These are phyloP conservation scores for Tachycineta bicolor DNA, from an alignment of 2,113 vertebrate species.

Conservation along the genomic window DNA sequence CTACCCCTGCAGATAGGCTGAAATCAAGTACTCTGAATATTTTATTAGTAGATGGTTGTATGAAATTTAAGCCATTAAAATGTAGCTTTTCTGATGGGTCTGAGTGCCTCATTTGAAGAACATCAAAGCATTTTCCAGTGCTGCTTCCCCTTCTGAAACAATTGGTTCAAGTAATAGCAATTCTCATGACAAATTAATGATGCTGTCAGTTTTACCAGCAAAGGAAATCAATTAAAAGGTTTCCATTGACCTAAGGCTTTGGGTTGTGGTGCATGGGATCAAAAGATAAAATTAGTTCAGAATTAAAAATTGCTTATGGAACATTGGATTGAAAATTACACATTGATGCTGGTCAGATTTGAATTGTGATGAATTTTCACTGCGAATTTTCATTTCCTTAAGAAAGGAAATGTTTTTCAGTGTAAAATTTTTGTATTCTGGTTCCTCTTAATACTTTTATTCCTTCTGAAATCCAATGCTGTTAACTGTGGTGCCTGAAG, in stretches of 20 bases:
- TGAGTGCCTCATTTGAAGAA: neutral
- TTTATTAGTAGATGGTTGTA: neutral
- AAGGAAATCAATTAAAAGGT: conserved; percentile 13
- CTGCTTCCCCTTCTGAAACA: neutral
- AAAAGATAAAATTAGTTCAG: neutral
- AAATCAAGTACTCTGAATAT: neutral
- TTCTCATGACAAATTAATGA: neutral
- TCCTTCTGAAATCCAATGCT: neutral
- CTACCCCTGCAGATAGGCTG: neutral
- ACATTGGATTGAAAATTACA: neutral
- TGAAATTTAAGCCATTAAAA: neutral
- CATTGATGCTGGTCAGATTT: neutral
- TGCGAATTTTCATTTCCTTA: neutral
- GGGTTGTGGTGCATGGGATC: neutral
- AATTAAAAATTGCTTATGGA: neutral
- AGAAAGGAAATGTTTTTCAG: neutral
- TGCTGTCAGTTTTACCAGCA: neutral
- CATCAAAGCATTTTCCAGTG: neutral
- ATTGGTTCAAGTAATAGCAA: neutral
- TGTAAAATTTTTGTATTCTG: neutral
- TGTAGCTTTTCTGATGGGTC: neutral
- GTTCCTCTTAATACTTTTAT: neutral
- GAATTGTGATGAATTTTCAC: neutral
- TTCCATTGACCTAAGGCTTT: neutral
- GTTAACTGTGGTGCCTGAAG: neutral